Evolutionary conservation across 1,140 invertebrate genomes (phyloP).

Genomic region (Papilio machaon): DNA sequence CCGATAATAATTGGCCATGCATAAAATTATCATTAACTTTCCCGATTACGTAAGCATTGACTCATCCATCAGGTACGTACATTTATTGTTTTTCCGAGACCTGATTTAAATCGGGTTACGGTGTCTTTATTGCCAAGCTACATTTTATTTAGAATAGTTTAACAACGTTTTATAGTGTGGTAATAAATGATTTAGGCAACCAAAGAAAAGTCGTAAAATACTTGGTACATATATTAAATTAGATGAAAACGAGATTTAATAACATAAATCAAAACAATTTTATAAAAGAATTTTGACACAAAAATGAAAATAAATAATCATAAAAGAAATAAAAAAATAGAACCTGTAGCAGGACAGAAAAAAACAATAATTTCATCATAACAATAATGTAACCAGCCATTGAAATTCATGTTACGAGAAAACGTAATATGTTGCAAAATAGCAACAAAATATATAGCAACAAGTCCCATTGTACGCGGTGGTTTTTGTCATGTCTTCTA

Average conservation of each 20-base stretch:
- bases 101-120: slow-evolving; percentile 42
- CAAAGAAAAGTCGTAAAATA: slow-evolving; percentile 25
- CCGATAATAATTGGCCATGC: slow-evolving; percentile 61
- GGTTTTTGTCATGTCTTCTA: slow-evolving; percentile 33
- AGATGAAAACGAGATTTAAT: background rate
- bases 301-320: background rate
- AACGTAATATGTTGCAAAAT: background rate
- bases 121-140: slow-evolving; percentile 38
- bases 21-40: slow-evolving; percentile 67
- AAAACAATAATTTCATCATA: background rate
- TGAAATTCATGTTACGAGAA: background rate
- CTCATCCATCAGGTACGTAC: slow-evolving; percentile 37
- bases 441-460: slow-evolving; percentile 27
- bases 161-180: slow-evolving; percentile 18
- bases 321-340: background rate
- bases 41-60: slow-evolving; percentile 50
- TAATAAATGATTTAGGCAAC: slow-evolving; percentile 27
- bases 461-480: slow-evolving; percentile 51
- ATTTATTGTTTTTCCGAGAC: slow-evolving; percentile 46
- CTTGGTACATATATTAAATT: background rate
- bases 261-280: background rate
- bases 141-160: slow-evolving; percentile 36
- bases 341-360: background rate
- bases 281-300: too few relatives aligned
- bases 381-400: too few relatives aligned